These are phyloP conservation scores for Butastur rufipennis DNA, from an alignment of 2,113 vertebrate species.

Conservation along the genomic window DNA sequence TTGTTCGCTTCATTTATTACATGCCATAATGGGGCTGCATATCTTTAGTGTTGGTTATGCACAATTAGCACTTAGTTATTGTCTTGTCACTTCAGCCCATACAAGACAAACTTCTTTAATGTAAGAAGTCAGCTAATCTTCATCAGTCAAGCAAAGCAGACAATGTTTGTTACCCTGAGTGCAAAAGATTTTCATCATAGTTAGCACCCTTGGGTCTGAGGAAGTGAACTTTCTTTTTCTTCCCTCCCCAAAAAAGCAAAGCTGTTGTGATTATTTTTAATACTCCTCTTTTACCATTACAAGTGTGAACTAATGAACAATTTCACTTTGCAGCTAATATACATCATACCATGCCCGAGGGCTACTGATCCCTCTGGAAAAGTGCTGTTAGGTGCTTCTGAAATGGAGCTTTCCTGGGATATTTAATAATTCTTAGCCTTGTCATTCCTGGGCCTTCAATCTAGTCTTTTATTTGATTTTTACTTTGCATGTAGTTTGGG, in stretches of 20 bases:
- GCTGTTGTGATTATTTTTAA: neutral
- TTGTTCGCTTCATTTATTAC: constrained; percentile 77
- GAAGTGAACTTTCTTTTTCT: neutral
- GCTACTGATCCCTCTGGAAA: neutral
- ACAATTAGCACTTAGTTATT: constrained; percentile 91
- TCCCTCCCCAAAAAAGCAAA: neutral
- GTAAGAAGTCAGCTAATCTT: constrained; percentile 88
- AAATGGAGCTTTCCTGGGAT: neutral
- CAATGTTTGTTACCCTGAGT: constrained; percentile 70
- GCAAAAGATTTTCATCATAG: constrained; percentile 75
- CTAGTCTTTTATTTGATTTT: neutral
- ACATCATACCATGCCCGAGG: neutral
- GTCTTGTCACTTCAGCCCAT: constrained; percentile 85
- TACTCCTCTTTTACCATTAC: neutral
- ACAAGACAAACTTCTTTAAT: constrained; percentile 85
- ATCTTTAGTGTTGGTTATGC: constrained; percentile 83
- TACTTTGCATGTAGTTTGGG: neutral
- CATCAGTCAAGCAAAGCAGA: constrained; percentile 80
- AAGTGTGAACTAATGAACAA: neutral
- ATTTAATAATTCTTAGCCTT: constrained; percentile 23
- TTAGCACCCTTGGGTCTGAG: constrained; percentile 45
- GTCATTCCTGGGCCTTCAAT: neutral
- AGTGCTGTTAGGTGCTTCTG: constrained; percentile 9
- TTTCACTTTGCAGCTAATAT: constrained; percentile 4
- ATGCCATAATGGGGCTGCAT: constrained; percentile 70